Evolutionary conservation across 92 coral and sea anemone genomes (phyloP), one percentile per base, ranked within the genome.

Genomic region (Parazoanthus swiftii): DNA sequence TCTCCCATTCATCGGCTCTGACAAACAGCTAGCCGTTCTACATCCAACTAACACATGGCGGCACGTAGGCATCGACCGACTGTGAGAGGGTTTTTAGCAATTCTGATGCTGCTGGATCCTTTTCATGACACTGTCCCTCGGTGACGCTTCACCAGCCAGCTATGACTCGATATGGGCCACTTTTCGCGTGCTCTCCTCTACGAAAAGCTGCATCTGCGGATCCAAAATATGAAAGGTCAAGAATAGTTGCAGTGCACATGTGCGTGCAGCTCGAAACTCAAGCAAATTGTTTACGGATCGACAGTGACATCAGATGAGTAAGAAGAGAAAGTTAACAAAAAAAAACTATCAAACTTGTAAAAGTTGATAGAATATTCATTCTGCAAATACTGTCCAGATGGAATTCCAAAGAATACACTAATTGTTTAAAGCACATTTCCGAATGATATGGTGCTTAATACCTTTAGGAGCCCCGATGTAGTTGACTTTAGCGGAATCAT

Each of bases 401-500:
- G 20, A 14, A 14, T 14, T 58, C 66, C 14, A 13, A 58, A 6
- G 26, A 21, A 20, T 21, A 21, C 70, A 63, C 26, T 21, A 26
- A 21, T 63, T 63, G 6, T 63, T 63, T 63, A 18, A 63, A 63
- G 70, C 70, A 63, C 26, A 20, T 37, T 37, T 37, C 20, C 8
- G 46, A 21, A 15, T 16, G 21, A 76, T 6, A 21, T 20, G 1
- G 26, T 23, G 4, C 11, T 44, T 44, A 23, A n/a, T 71, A 97
- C 99, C 99, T 97, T 95, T 3, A 97, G 76, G 26, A 97, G 72
- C 5, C 93, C 94, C 38, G 95, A 86, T 20, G 99, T 54, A 84
- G 93, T 90, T 72, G 99, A 97, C 71, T 94, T 97, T 2, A 97
- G 92, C 33, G 99, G 99, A 81, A 95, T 93, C 35, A 97, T 90